Conservation (phyloP, 2,797 vertebrate genomes). For the Mycteria americana region DNA sequence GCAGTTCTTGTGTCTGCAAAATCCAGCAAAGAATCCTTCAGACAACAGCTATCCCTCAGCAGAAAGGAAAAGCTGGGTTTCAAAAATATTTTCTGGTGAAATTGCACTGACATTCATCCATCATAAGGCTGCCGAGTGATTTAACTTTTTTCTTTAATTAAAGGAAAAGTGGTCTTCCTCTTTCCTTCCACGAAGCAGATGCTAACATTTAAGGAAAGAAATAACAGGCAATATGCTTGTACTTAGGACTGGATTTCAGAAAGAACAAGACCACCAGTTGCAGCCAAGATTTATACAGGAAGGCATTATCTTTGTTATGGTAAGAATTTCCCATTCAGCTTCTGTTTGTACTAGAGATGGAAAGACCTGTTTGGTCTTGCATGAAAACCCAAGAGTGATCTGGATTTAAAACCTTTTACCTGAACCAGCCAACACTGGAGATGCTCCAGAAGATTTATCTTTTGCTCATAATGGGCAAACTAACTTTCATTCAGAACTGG, state of each 20-base stretch:
- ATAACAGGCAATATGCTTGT: background rate
- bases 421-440: background rate
- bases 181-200: background rate
- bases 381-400: background rate
- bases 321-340: background rate
- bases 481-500: background rate
- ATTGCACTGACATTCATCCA: background rate
- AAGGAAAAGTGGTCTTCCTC: background rate
- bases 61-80: background rate
- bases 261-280: background rate
- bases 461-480: background rate
- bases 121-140: background rate
- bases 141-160: constrained; percentile 21
- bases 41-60: background rate
- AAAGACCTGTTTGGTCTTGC: background rate
- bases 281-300: background rate
- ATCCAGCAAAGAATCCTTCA: background rate
- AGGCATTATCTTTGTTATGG: background rate
- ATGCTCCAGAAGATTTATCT: background rate
- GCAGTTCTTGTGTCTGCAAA: background rate
- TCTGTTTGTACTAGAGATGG: background rate
- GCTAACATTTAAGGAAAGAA: background rate
- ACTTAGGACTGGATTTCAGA: background rate
- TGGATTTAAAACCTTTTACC: background rate
- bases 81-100: constrained; percentile 26